Percentiles rank a stretch among this genome's conserved stretches.
These are phyloP conservation scores for Steatornis caripensis DNA, from an alignment of 2,113 vertebrate genomes.

Conservation along the genomic window DNA sequence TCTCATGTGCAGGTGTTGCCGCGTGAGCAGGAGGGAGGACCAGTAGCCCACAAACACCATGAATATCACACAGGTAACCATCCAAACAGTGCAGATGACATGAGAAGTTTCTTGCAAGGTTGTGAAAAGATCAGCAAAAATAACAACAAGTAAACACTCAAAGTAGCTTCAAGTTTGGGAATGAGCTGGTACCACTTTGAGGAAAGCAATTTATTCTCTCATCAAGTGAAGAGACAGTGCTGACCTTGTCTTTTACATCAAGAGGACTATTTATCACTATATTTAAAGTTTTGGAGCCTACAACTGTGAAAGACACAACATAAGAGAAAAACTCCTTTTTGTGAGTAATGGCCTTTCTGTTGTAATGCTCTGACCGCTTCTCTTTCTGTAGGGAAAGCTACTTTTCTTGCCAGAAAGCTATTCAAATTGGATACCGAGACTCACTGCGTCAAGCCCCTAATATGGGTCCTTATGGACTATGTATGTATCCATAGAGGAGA, in stretches of 20 bases:
- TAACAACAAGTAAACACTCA: neutral
- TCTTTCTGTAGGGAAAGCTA: neutral
- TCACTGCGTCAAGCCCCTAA: neutral
- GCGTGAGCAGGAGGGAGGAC: neutral
- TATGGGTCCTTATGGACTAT: neutral
- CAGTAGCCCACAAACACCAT: neutral
- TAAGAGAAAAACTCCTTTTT: neutral
- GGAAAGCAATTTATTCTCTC: neutral
- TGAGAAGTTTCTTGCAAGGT: neutral
- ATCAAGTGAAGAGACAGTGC: neutral
- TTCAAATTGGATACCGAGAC: neutral
- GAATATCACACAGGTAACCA: neutral
- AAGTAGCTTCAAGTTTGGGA: neutral
- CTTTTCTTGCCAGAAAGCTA: constrained; percentile 10
- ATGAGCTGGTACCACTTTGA: neutral
- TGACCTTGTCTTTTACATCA: neutral
- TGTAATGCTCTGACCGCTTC: constrained; percentile 13
- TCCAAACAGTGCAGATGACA: neutral
- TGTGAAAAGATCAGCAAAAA: neutral
- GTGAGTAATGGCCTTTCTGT: constrained; percentile 8
- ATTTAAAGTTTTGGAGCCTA: neutral
- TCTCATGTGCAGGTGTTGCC: neutral
- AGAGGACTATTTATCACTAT: neutral
- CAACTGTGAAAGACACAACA: neutral
- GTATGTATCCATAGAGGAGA: neutral